A percentile compares a stretch with the other conserved stretches of the same genome.
Evolutionary conservation across 2,888 invertebrate genomes (phyloP).

Genomic region (Branchellion lobata): DNA sequence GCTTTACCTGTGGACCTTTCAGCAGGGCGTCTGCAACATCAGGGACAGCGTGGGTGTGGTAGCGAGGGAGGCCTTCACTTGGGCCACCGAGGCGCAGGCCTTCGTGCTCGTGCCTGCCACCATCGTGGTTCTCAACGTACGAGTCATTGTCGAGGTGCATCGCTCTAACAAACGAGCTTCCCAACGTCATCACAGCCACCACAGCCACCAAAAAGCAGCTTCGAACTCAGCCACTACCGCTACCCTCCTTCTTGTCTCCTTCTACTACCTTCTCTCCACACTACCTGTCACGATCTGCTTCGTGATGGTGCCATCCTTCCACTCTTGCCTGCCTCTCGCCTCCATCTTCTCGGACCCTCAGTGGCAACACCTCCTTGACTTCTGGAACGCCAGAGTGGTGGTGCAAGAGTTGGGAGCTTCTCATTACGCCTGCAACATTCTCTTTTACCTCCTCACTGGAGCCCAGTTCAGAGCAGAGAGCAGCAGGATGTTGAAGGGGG

Average conservation of each 20-base stretch:
- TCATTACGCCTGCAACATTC: conserved; percentile 59
- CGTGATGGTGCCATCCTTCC: conserved; percentile 53
- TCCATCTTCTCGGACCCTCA: conserved; percentile 54
- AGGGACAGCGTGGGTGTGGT: conserved; percentile 33
- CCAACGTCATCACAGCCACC: no score
- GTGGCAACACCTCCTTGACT: conserved; percentile 56
- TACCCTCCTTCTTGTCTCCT: conserved; percentile 59
- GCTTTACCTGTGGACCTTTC: conserved; percentile 58
- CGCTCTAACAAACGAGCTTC: conserved; percentile 46
- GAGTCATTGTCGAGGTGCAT: conserved; percentile 59
- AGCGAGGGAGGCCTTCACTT: conserved; percentile 50
- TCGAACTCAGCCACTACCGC: conserved; percentile 57
- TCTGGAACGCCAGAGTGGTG: conserved; percentile 55
- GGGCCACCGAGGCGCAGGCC: conserved; percentile 58
- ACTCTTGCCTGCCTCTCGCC: conserved; percentile 51
- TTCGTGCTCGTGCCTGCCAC: conserved; percentile 59
- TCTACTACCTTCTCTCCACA: conserved; percentile 58
- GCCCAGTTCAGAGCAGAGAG: conserved; percentile 59
- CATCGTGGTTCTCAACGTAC: conserved; percentile 60
- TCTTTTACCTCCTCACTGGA: conserved; percentile 60
- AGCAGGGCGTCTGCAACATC: conserved; percentile 52
- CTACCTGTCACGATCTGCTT: conserved; percentile 57
- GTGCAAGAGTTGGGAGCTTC: conserved; percentile 58
- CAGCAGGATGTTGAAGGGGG: conserved; percentile 51
- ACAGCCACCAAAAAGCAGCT: conserved; percentile 30